A percentile compares a stretch with the other conserved stretches of the same genome.
These are phyloP conservation scores for Heliconius cydno DNA, from an alignment of 2,888 invertebrate species.

Conservation along the genomic window DNA sequence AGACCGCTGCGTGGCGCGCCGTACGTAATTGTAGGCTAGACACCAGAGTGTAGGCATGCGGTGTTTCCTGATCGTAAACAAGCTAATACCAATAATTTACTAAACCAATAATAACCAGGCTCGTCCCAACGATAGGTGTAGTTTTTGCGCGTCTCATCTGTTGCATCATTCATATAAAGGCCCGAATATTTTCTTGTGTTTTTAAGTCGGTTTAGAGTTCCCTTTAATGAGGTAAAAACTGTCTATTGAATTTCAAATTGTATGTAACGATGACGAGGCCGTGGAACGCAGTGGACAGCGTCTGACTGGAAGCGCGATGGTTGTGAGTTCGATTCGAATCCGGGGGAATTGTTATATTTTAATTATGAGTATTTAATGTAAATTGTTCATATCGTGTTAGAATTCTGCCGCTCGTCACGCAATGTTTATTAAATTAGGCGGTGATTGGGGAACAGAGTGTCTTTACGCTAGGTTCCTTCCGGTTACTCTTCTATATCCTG, in stretches of 20 bases:
- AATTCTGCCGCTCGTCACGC: no score
- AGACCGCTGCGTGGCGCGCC: neutral
- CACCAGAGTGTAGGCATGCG: constrained; percentile 31
- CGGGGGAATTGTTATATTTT: neutral
- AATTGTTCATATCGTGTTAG: no score
- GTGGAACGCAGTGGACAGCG: neutral
- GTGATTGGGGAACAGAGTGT: no score
- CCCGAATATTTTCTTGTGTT: constrained; percentile 51
- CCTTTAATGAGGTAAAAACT: constrained; percentile 37
- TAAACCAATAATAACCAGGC: constrained; percentile 56
- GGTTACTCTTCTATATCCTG: no score
- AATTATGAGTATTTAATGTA: no score
- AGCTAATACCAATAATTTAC: constrained; percentile 52
- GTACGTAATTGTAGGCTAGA: constrained; percentile 26
- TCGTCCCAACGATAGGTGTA: constrained; percentile 58
- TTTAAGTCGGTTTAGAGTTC: constrained; percentile 39
- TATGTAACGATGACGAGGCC: neutral
- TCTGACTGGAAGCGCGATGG: neutral
- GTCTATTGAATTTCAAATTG: constrained; percentile 19
- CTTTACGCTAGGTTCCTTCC: no score
- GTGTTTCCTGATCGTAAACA: constrained; percentile 45
- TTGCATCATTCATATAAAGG: constrained; percentile 55
- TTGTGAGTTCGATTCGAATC: neutral
- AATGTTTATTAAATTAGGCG: no score
- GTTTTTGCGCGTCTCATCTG: constrained; percentile 57